Percentiles rank a stretch among this genome's conserved stretches.
phyloP scores from a whole-genome alignment of 1,140 invertebrate genomes.

The Cherax quadricarinatus region DNA sequence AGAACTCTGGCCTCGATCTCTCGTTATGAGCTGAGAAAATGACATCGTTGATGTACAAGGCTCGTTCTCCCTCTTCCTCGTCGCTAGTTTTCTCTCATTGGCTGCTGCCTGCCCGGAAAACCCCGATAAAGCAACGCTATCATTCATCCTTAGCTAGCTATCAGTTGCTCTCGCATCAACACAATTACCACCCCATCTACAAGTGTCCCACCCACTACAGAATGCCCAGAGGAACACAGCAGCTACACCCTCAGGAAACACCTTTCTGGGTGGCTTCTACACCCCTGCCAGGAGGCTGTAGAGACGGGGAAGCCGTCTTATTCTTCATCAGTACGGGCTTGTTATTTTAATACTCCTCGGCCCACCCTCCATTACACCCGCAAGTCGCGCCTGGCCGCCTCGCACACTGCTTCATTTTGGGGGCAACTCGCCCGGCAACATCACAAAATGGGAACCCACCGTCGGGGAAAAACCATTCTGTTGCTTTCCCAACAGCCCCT shows the following conservation, averaged over 20 bases:
- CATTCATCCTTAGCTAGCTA: neutral
- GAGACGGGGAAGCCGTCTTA: neutral
- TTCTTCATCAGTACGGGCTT: slow-evolving; percentile 56
- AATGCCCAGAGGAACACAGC: neutral
- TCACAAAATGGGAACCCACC: slow-evolving; percentile 58
- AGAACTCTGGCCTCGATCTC: slow-evolving; percentile 17
- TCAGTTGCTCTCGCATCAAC: neutral
- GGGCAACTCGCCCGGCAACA: slow-evolving; percentile 57
- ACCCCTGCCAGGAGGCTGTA: neutral
- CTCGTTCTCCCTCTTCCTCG: neutral
- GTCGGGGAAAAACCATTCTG: slow-evolving; percentile 42
- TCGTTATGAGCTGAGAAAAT: slow-evolving; percentile 45
- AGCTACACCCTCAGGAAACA: neutral
- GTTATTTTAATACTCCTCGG: slow-evolving; percentile 60
- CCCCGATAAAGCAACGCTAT: slow-evolving; percentile 38
- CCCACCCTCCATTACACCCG: slow-evolving; percentile 62
- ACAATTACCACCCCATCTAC: neutral
- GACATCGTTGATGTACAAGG: slow-evolving; percentile 40
- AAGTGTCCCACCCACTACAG: neutral
- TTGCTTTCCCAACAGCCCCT: neutral
- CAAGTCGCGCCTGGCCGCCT: slow-evolving; percentile 46
- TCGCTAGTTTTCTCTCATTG: slow-evolving; percentile 29
- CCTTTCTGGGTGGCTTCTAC: neutral
- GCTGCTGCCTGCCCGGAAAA: slow-evolving; percentile 39
- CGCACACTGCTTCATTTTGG: slow-evolving; percentile 61